Evolutionary conservation across 2,113 vertebrate species (phyloP).

Genomic region (Lepus timidus): DNA sequence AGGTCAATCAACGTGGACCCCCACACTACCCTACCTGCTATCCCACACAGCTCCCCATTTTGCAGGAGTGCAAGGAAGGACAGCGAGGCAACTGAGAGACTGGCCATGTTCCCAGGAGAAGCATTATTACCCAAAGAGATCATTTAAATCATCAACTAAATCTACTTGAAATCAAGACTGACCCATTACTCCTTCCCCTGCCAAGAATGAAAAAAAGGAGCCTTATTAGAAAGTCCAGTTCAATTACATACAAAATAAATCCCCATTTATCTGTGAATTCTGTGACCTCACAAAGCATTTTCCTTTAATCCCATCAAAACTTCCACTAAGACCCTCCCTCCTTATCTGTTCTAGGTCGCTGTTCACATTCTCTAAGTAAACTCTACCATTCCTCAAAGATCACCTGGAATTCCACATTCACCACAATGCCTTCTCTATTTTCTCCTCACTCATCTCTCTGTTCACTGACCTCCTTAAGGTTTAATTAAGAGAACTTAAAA

Average conservation of each 20-base stretch:
- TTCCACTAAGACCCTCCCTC: not conserved
- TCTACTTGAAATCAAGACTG: constrained; percentile 11
- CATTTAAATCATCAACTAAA: not conserved
- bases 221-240: constrained; percentile 22
- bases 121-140: not conserved
- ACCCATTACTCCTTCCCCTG: not conserved
- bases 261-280: not conserved
- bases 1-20: not conserved
- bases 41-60: accelerated
- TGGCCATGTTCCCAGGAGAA: not conserved
- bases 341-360: not conserved
- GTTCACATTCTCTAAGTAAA: not conserved
- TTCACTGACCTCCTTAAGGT: not conserved
- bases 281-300: not conserved
- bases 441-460: not conserved
- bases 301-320: not conserved
- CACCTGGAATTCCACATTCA: not conserved
- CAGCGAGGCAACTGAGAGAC: not conserved
- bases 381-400: not conserved
- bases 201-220: constrained; percentile 12
- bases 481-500: constrained; percentile 23
- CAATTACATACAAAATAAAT: not conserved
- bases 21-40: no score
- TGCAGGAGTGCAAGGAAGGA: not conserved
- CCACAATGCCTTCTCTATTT: not conserved